Evolutionary conservation across 1,140 invertebrate genomes (phyloP).

Genomic region (Drosophila rhopaloa): DNA sequence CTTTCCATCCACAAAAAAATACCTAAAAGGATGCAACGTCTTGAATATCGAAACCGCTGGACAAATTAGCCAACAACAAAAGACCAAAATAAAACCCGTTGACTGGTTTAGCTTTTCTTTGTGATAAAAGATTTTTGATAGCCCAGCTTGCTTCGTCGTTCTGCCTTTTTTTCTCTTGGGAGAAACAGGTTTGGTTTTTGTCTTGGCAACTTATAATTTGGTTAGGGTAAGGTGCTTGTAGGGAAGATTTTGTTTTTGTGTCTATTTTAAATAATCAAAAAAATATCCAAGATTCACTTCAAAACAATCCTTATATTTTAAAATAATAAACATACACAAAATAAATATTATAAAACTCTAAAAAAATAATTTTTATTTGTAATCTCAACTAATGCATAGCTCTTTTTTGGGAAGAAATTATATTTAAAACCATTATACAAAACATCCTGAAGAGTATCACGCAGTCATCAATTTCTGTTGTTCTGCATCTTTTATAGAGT

Average conservation of each 20-base stretch:
- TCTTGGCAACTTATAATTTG: slow-evolving; percentile 37
- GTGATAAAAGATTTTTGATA: slow-evolving; percentile 70
- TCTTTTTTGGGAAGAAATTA: no score
- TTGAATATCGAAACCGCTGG: slow-evolving; percentile 39
- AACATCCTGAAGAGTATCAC: neutral
- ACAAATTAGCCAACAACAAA: slow-evolving; percentile 57
- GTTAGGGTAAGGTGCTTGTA: slow-evolving; percentile 13
- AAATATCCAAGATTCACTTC: neutral
- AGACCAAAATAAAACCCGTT: slow-evolving; percentile 33
- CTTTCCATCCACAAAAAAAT: neutral
- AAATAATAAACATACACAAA: neutral
- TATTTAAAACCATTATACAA: neutral
- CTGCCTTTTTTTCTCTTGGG: neutral
- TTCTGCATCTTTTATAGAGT: slow-evolving; percentile 12
- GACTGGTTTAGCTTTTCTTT: slow-evolving; percentile 48
- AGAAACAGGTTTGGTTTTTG: slow-evolving; percentile 61
- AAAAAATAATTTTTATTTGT: no score
- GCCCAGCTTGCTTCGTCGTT: slow-evolving; percentile 15
- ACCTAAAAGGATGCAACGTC: slow-evolving; percentile 18
- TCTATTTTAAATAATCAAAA: neutral
- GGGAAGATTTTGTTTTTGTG: neutral
- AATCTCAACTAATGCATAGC: no score
- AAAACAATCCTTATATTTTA: no score
- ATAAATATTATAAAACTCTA: no score
- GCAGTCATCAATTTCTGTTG: neutral